These are phyloP conservation scores for Glyptemys insculpta DNA, from an alignment of 2,797 vertebrate species.

Conservation along the genomic window DNA sequence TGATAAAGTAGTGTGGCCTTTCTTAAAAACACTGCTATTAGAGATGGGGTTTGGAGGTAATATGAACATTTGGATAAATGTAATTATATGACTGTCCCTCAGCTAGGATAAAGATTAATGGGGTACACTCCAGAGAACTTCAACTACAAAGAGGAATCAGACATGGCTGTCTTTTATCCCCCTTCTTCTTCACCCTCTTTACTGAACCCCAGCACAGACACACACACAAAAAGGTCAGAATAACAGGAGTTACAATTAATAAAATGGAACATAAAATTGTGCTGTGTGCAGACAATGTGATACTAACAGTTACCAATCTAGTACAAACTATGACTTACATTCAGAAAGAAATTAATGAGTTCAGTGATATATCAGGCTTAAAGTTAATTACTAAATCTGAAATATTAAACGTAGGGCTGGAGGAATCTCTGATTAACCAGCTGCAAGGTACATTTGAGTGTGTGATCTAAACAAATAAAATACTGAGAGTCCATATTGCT, in stretches of 20 bases:
- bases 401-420: conserved; percentile 19
- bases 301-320: not conserved
- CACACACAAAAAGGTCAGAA: not conserved
- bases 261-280: not conserved
- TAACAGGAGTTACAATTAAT: not conserved
- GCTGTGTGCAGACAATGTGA: not conserved
- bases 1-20: not conserved
- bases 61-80: not conserved
- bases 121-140: fast-evolving
- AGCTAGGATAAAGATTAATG: not conserved
- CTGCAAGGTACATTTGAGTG: conserved; percentile 32
- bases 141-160: not conserved
- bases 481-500: not conserved
- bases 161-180: fast-evolving
- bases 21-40: not conserved
- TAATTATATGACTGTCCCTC: not conserved
- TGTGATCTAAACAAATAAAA: conserved; percentile 48
- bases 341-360: not conserved
- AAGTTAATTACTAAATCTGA: conserved; percentile 10
- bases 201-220: not conserved
- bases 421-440: conserved; percentile 22
- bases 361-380: not conserved
- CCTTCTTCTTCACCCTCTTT: not conserved
- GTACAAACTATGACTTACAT: not conserved
- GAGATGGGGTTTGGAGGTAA: not conserved